A percentile compares a stretch with the other conserved stretches of the same genome.
These are phyloP conservation scores for Dolichotis patagonum DNA, from an alignment of 2,113 vertebrate genomes.

Conservation along the genomic window DNA sequence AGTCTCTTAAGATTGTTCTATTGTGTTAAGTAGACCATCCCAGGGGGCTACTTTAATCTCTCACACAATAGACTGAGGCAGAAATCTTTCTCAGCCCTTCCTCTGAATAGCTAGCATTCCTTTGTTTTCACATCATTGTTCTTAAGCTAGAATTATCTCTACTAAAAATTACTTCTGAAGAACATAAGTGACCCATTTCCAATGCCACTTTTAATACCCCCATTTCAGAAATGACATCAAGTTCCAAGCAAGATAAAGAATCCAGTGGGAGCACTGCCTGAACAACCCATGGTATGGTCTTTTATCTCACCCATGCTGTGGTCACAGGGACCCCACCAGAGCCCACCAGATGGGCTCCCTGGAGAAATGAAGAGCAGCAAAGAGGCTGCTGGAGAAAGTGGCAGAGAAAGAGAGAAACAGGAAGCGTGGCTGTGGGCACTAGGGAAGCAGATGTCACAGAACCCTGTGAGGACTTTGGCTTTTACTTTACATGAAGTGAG, in stretches of 20 bases:
- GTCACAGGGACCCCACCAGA: background rate
- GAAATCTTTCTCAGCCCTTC: constrained; percentile 17
- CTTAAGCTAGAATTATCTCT: constrained; percentile 35
- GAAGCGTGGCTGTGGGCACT: background rate
- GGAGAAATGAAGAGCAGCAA: background rate
- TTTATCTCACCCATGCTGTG: background rate
- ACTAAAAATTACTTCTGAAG: constrained; percentile 17
- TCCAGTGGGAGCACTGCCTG: background rate
- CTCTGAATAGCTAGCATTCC: constrained; percentile 21
- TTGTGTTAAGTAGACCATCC: background rate
- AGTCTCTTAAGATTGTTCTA: background rate
- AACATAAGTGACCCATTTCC: background rate
- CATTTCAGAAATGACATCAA: constrained; percentile 35
- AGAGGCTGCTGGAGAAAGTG: background rate
- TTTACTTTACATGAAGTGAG: background rate
- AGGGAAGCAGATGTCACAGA: background rate
- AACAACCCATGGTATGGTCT: background rate
- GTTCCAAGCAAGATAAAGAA: background rate
- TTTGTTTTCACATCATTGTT: background rate
- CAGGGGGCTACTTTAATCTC: constrained; percentile 7
- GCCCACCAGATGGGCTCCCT: background rate
- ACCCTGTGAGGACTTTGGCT: background rate
- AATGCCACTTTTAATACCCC: background rate
- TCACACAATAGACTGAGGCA: background rate
- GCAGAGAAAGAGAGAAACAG: background rate